Evolutionary conservation across 1,140 invertebrate genomes (phyloP).

Genomic region (Spodoptera frugiperda): DNA sequence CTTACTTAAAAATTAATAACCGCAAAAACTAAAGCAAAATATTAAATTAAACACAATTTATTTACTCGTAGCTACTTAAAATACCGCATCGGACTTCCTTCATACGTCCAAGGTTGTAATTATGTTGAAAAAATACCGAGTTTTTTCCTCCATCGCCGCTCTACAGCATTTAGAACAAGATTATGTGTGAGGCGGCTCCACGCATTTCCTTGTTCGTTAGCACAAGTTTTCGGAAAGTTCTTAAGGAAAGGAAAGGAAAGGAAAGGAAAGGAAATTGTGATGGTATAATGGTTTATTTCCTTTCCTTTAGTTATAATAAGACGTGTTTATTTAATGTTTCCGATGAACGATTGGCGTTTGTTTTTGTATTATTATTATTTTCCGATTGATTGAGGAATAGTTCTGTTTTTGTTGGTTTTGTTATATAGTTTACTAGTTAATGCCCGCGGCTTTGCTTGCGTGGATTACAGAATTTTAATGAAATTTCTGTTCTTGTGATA

Average conservation of each 20-base stretch:
- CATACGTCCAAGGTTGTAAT: slow-evolving; percentile 31
- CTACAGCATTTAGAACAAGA: slow-evolving; percentile 36
- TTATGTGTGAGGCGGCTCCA: slow-evolving; percentile 9
- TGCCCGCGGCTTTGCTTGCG: too few relatives aligned
- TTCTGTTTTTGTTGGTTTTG: too few relatives aligned
- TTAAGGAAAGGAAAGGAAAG: neutral
- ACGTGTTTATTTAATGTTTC: too few relatives aligned
- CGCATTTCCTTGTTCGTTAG: slow-evolving; percentile 7
- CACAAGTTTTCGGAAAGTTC: too few relatives aligned
- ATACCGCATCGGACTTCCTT: neutral
- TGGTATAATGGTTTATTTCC: neutral
- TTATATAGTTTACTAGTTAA: too few relatives aligned
- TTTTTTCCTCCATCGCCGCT: slow-evolving; percentile 16
- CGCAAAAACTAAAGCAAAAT: neutral
- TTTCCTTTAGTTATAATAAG: too few relatives aligned
- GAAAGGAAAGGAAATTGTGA: neutral
- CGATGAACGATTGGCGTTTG: too few relatives aligned
- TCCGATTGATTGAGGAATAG: too few relatives aligned
- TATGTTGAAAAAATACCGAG: slow-evolving; percentile 39
- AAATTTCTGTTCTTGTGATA: too few relatives aligned
- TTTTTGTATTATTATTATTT: too few relatives aligned
- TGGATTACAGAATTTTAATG: too few relatives aligned
- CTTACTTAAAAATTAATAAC: neutral
- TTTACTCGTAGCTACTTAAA: neutral
- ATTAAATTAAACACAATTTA: neutral